Evolutionary conservation across 2,113 vertebrate genomes (phyloP).

Genomic region (Dascyllus trimaculatus): DNA sequence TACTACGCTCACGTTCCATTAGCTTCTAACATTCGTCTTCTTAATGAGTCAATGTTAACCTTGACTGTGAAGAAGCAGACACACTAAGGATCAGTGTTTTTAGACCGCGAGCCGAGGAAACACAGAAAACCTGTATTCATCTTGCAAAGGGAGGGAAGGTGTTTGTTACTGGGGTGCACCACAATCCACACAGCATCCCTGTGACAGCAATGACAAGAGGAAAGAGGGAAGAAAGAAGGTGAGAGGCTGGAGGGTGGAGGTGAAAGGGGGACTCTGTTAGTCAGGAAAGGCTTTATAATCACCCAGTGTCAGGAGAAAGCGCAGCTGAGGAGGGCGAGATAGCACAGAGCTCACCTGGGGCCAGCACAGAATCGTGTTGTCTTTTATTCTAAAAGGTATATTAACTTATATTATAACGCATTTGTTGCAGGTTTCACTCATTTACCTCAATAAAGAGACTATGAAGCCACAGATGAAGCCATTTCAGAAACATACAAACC

Average conservation of each 20-base stretch:
- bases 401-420: not conserved
- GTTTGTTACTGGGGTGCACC: conserved; percentile 5
- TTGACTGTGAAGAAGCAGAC: not conserved
- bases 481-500: not conserved
- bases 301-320: not conserved
- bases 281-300: conserved; percentile 21
- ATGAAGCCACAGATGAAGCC: too few species aligned
- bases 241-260: conserved; percentile 5
- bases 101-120: conserved; percentile 3
- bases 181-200: conserved; percentile 29
- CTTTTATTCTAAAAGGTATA: not conserved
- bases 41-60: conserved; percentile 25
- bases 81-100: conserved; percentile 15
- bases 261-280: not conserved
- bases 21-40: conserved; percentile 40
- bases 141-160: conserved; percentile 13
- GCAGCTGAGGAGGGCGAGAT: conserved; percentile 3
- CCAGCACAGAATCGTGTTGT: not conserved
- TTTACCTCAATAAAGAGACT: not conserved
- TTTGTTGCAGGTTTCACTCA: too few species aligned
- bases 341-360: conserved; percentile 19
- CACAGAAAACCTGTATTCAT: conserved; percentile 9
- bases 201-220: conserved; percentile 26
- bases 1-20: conserved; percentile 45
- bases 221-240: not conserved